Conservation (phyloP, 2,113 vertebrate species). For the Pteropus alecto region DNA sequence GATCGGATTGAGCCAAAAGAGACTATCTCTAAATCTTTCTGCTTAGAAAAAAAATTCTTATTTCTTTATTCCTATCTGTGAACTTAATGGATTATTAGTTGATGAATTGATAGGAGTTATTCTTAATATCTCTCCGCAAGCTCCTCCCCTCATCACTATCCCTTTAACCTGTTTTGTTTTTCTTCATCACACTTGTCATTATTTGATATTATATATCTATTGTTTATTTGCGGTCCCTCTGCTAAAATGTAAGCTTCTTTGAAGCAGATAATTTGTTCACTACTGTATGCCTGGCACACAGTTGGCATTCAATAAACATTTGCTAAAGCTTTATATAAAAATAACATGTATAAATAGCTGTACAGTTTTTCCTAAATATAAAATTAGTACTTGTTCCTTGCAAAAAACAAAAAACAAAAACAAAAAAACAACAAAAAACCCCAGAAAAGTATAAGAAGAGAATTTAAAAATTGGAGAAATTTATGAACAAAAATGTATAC, state of each 20-base stretch:
- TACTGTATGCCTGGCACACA: not conserved
- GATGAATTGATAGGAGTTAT: not conserved
- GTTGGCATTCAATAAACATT: not conserved
- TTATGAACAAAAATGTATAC: not conserved
- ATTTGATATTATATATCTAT: not conserved
- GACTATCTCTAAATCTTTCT: constrained; percentile 6
- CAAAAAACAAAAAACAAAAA: no score
- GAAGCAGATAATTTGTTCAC: not conserved
- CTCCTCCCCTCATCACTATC: not conserved
- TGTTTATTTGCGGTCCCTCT: not conserved
- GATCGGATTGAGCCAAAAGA: not conserved
- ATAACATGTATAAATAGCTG: not conserved
- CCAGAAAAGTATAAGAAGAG: not conserved
- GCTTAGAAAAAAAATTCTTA: not conserved
- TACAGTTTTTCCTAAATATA: not conserved
- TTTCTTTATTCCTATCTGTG: not conserved
- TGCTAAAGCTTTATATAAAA: constrained; percentile 18
- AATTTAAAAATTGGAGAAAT: not conserved
- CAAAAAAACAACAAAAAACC: not conserved
- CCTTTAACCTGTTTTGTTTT: not conserved
- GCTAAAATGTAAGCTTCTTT: not conserved
- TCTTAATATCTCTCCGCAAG: not conserved
- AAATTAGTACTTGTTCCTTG: not conserved
- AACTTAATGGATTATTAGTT: not conserved
- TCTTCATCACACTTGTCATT: not conserved